Percentiles rank a stretch among this genome's conserved stretches.
These are phyloP conservation scores for Dinothrombium tinctorium DNA, from an alignment of 1,140 invertebrate genomes.

Conservation along the genomic window DNA sequence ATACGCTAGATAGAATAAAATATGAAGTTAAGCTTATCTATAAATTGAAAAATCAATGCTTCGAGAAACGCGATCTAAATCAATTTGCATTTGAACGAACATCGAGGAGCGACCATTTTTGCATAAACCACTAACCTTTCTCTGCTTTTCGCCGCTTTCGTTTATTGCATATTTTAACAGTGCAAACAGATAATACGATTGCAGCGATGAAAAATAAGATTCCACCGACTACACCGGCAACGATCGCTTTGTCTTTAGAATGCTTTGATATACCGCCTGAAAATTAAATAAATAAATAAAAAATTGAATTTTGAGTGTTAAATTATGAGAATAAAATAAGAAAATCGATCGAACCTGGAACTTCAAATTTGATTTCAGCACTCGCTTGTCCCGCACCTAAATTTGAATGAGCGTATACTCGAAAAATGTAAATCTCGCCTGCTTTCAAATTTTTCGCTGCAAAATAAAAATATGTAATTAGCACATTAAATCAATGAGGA, in stretches of 20 bases:
- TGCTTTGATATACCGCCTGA: not conserved
- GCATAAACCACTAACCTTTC: conserved; percentile 47
- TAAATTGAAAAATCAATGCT: not conserved
- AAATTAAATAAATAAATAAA: not conserved
- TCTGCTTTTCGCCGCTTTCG: conserved; percentile 82
- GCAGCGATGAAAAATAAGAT: conserved; percentile 87
- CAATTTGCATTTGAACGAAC: not conserved
- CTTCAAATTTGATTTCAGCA: conserved; percentile 57
- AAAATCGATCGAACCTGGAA: conserved; percentile 27
- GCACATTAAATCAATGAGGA: not conserved
- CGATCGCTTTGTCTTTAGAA: conserved; percentile 11
- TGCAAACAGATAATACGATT: conserved; percentile 80
- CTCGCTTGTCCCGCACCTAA: conserved; percentile 43
- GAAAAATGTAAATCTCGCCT: conserved; percentile 66
- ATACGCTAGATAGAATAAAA: conserved; percentile 41
- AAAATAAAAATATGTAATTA: conserved; percentile 15
- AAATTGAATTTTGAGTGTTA: not conserved
- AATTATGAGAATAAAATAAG: not conserved
- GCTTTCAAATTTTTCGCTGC: conserved; percentile 70
- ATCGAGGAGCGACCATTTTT: not conserved
- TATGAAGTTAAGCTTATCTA: conserved; percentile 20
- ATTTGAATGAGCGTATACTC: conserved; percentile 52
- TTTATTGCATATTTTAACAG: conserved; percentile 90
- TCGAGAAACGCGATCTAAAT: not conserved
- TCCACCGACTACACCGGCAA: conserved; percentile 67